Evolutionary conservation across 1,140 invertebrate species (phyloP), one percentile per base, ranked within the genome.

Genomic region (Zaprionus davidi): DNA sequence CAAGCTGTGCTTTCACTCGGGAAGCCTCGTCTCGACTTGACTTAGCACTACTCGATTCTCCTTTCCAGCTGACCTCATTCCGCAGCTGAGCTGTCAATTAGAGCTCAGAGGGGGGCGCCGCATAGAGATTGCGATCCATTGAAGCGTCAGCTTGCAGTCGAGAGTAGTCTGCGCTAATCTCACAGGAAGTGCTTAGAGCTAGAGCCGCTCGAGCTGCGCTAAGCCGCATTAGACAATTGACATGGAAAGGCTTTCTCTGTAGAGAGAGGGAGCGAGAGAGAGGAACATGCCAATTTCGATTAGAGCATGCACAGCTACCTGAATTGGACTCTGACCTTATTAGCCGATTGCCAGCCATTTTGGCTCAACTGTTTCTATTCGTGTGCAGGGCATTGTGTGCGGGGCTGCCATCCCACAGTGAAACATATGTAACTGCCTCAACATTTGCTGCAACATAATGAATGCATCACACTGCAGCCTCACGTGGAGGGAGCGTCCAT

Each of bases 351-450:
- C 44, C 73, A 44, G 31, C 36, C 31, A 24, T 44, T 59, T 22
- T 28, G 12, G 20, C 7, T n/a, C 7, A 49, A 49, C 15, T 41
- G 49, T 31, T 63, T 71, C 22, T 41, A 56, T 41, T 65, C 20
- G 51, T 46, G 51, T 73, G 56, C 74, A 74, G 74, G 75, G 66
- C 63, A 53, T 55, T 57, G 41, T 74, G 9, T 57, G 24, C 15
- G 5, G 41, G 38, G 28, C 63, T 65, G 63, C 20, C 44, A 28
- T 57, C 51, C 38, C 41, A 64, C 58, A 38, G 66, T 70, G 67
- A n/a, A 71, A 83, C 82, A 86, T 80, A 86, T 86, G 82, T 86
- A 86, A 83, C 66, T 79, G 71, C 66, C 72, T 68, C 53, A n/a
- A 20, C 55, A 63, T 68, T 84, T 83, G 65, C n/a, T 83, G 81